Conservation (phyloP, 2,797 vertebrate species). For the Rousettus madagascariensis region DNA sequence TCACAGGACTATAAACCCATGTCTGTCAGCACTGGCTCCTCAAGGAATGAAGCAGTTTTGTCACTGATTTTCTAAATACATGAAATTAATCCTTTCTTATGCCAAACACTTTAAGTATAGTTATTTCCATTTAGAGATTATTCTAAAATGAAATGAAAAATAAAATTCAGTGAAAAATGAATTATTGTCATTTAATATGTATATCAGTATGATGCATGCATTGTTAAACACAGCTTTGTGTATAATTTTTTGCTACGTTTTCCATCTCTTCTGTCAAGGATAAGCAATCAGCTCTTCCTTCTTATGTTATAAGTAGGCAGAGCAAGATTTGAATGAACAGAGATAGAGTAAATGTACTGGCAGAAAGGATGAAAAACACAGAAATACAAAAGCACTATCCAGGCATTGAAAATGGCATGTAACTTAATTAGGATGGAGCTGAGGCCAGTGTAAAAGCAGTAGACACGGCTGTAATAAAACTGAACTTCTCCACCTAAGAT, state of each 20-base stretch:
- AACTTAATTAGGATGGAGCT: conserved; percentile 57
- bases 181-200: background rate
- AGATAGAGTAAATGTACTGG: conserved; percentile 23
- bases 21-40: background rate
- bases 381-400: conserved; percentile 54
- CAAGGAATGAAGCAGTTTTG: background rate
- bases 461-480: conserved; percentile 39
- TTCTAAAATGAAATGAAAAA: conserved; percentile 18
- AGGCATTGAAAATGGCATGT: conserved; percentile 35
- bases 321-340: conserved; percentile 43
- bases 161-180: conserved; percentile 6
- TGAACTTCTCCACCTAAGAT: conserved; percentile 37
- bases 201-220: background rate
- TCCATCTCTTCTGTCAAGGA: background rate
- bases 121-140: conserved; percentile 16
- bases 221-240: background rate
- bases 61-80: background rate
- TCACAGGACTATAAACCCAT: background rate
- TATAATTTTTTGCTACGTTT: background rate
- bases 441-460: background rate
- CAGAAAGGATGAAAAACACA: conserved; percentile 38
- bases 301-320: conserved; percentile 16
- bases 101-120: background rate
- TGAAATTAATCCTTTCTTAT: background rate
- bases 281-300: conserved; percentile 21